Conservation (phyloP, 2,797 vertebrate species). For the Takifugu ocellatus region DNA sequence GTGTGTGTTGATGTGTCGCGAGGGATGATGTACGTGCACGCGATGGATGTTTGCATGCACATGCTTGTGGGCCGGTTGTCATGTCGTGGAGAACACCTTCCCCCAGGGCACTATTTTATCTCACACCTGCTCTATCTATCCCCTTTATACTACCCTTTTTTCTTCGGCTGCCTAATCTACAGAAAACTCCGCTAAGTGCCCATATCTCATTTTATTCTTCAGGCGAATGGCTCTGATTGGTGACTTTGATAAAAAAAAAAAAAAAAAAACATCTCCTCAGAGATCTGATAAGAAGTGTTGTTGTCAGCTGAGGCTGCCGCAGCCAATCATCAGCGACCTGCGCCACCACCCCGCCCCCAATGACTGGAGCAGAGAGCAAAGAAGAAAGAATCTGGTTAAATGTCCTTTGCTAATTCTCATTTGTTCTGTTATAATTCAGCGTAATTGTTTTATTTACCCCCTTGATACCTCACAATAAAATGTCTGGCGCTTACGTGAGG, state of each 20-base stretch:
- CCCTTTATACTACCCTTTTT: constrained; percentile 49
- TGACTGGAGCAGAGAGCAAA: constrained; percentile 12
- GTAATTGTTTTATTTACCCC: constrained; percentile 23
- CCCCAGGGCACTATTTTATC: constrained; percentile 56
- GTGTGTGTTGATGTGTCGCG: not conserved
- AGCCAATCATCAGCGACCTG: constrained; percentile 34
- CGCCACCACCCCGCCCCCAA: constrained; percentile 33
- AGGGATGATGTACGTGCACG: constrained; percentile 6
- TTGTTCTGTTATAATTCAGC: constrained; percentile 22
- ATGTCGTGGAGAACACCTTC: constrained; percentile 38
- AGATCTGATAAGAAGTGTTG: constrained; percentile 58
- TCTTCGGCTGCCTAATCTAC: constrained; percentile 62
- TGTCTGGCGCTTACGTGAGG: constrained; percentile 6
- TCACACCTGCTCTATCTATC: constrained; percentile 58
- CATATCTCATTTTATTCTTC: constrained; percentile 69
- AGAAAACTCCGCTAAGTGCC: constrained; percentile 52
- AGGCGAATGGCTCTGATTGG: constrained; percentile 52
- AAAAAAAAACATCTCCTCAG: constrained; percentile 46
- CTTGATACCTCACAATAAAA: constrained; percentile 10
- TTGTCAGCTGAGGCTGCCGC: constrained; percentile 32
- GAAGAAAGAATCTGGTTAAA: constrained; percentile 10
- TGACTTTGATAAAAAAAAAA: constrained; percentile 44
- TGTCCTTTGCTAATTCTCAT: constrained; percentile 19
- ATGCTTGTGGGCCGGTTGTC: constrained; percentile 20
- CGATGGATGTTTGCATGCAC: not conserved